Conservation (phyloP, 2,113 vertebrate species). For the Hippocampus zosterae region DNA sequence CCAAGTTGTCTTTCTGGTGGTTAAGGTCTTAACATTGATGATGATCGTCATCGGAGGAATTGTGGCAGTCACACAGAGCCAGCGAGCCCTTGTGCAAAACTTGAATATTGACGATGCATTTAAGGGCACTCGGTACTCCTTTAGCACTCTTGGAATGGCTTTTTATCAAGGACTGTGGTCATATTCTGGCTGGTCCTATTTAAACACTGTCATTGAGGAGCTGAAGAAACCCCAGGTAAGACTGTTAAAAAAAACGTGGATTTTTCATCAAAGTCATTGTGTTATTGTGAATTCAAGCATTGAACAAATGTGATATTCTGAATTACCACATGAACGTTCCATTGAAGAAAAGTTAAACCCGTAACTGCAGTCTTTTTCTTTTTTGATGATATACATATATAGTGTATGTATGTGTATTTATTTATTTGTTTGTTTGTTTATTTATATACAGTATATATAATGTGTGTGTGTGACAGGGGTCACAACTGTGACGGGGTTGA, state of each 20-base stretch:
- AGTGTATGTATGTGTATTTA: too few relatives aligned
- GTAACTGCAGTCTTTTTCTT: too few relatives aligned
- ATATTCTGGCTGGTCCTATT: slow-evolving; percentile 77
- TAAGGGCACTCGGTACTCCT: slow-evolving; percentile 58
- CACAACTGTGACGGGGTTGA: too few relatives aligned
- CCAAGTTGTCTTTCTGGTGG: slow-evolving; percentile 75
- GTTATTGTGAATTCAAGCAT: too few relatives aligned
- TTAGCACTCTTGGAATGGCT: slow-evolving; percentile 69
- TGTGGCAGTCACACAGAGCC: slow-evolving; percentile 59
- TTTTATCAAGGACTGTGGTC: slow-evolving; percentile 84
- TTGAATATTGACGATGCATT: slow-evolving; percentile 69
- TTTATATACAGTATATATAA: too few relatives aligned
- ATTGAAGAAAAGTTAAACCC: too few relatives aligned
- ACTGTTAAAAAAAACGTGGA: background rate
- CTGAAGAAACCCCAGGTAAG: slow-evolving; percentile 80
- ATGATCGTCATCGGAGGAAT: slow-evolving; percentile 75
- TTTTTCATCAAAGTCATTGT: background rate
- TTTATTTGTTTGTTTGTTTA: too few relatives aligned
- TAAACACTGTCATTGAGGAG: slow-evolving; percentile 80
- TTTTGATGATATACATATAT: too few relatives aligned
- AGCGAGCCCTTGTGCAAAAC: slow-evolving; percentile 48
- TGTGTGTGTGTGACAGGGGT: too few relatives aligned
- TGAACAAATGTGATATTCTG: background rate
- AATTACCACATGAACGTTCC: background rate
- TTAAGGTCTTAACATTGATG: slow-evolving; percentile 73